phyloP scores from a whole-genome alignment of 2,797 vertebrate species.

The Glyptemys insculpta region DNA sequence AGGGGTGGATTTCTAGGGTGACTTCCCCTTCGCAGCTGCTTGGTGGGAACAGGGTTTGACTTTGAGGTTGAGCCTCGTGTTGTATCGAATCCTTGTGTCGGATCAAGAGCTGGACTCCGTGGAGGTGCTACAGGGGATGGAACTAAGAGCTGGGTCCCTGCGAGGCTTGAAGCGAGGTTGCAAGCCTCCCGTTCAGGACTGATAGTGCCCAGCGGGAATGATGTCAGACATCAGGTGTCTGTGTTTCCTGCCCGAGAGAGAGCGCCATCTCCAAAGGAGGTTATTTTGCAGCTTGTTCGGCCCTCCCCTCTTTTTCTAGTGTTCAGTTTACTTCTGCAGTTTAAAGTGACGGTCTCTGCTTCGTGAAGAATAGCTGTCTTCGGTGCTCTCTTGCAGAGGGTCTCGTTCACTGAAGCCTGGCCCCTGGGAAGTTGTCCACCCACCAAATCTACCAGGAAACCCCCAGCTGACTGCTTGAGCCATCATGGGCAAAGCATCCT shows the following conservation, averaged over 20 bases:
- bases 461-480: background rate
- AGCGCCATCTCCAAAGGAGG: conserved; percentile 42
- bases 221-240: conserved; percentile 52
- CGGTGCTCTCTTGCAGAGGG: conserved; percentile 22
- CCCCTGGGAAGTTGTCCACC: conserved; percentile 26
- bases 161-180: background rate
- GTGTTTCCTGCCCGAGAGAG: conserved; percentile 27
- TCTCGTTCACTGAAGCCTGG: background rate
- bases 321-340: background rate
- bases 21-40: too few species aligned
- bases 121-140: too few species aligned
- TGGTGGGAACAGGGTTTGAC: too few species aligned
- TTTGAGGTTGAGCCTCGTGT: too few species aligned
- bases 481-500: conserved; percentile 20
- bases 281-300: background rate
- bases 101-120: too few species aligned
- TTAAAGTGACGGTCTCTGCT: conserved; percentile 26
- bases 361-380: conserved; percentile 28
- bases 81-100: too few species aligned
- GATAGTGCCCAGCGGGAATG: conserved; percentile 56
- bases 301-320: background rate
- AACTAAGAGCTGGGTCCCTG: background rate
- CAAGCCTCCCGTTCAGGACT: conserved; percentile 1
- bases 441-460: background rate
- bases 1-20: background rate